Evolutionary conservation across 1,140 invertebrate genomes (phyloP).

Genomic region (Conopomorpha cramerella): DNA sequence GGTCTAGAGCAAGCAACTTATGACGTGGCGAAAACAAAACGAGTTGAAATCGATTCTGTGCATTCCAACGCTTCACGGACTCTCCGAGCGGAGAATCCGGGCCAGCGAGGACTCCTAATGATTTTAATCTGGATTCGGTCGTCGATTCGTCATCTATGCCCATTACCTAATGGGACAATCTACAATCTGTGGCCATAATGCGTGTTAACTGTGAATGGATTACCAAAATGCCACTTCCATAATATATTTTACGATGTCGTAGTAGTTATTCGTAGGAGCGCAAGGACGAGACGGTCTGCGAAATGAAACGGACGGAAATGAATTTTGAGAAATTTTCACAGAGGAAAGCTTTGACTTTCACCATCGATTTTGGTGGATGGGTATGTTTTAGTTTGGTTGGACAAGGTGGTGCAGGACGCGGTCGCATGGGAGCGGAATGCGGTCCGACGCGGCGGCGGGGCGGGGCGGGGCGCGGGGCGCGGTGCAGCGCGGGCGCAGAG

Average conservation of each 20-base stretch:
- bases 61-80: conserved; percentile 49
- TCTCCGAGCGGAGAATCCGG: conserved; percentile 37
- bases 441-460: conserved; percentile 26
- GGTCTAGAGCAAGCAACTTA: conserved; percentile 28
- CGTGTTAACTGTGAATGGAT: too few species aligned
- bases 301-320: too few species aligned
- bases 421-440: conserved; percentile 57
- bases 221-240: too few species aligned
- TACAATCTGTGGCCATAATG: too few species aligned
- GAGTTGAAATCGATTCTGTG: conserved; percentile 46
- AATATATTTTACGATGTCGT: too few species aligned
- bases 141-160: conserved; percentile 53
- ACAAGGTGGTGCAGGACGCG: conserved; percentile 26
- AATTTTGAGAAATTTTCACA: too few species aligned
- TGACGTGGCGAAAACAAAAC: conserved; percentile 57
- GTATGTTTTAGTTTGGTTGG: too few species aligned
- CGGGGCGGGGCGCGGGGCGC: conserved; percentile 7
- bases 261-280: too few species aligned
- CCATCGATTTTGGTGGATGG: too few species aligned
- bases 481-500: conserved; percentile 8
- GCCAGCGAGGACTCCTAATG: conserved; percentile 33
- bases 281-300: too few species aligned
- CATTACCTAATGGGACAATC: too few species aligned
- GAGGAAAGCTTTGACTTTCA: too few species aligned
- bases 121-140: conserved; percentile 53